phyloP scores from a whole-genome alignment of 2,888 invertebrate genomes.

The Graphium colonna region DNA sequence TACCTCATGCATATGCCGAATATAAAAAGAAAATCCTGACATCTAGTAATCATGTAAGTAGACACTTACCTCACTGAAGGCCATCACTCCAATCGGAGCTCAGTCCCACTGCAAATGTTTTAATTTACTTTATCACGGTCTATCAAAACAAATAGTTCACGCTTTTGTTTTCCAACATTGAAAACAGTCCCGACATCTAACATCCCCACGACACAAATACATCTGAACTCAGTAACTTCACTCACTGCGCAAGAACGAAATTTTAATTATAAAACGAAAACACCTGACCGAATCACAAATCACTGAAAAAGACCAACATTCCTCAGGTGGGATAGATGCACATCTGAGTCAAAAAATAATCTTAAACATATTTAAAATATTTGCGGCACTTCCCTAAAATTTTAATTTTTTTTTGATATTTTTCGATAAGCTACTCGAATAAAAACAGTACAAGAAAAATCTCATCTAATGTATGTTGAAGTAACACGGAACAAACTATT shows the following conservation, averaged over 20 bases:
- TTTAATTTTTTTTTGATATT: slow-evolving; percentile 30
- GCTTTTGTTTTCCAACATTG: slow-evolving; percentile 78
- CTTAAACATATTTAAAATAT: slow-evolving; percentile 39
- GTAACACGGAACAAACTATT: slow-evolving; percentile 69
- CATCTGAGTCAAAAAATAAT: slow-evolving; percentile 45
- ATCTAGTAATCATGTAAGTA: slow-evolving; percentile 26
- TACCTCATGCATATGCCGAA: slow-evolving; percentile 7
- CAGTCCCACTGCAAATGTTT: slow-evolving; percentile 77
- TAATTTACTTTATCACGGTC: slow-evolving; percentile 66
- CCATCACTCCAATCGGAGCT: slow-evolving; percentile 83
- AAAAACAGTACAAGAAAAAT: slow-evolving; percentile 60
- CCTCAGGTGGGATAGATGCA: slow-evolving; percentile 82
- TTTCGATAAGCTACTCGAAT: slow-evolving; percentile 47
- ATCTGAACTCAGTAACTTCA: slow-evolving; percentile 73
- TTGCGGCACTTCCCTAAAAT: slow-evolving; percentile 46
- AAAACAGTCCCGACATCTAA: slow-evolving; percentile 76
- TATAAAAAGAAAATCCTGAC: slow-evolving; percentile 20
- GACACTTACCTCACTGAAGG: slow-evolving; percentile 87
- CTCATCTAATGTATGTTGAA: slow-evolving; percentile 59
- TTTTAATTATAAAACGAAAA: slow-evolving; percentile 76
- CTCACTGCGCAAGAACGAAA: slow-evolving; percentile 79
- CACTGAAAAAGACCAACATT: slow-evolving; percentile 82
- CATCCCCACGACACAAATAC: slow-evolving; percentile 76
- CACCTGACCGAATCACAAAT: slow-evolving; percentile 82
- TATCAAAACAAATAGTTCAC: slow-evolving; percentile 79